Conservation (phyloP, 2,113 vertebrate species). For the Meriones unguiculatus region DNA sequence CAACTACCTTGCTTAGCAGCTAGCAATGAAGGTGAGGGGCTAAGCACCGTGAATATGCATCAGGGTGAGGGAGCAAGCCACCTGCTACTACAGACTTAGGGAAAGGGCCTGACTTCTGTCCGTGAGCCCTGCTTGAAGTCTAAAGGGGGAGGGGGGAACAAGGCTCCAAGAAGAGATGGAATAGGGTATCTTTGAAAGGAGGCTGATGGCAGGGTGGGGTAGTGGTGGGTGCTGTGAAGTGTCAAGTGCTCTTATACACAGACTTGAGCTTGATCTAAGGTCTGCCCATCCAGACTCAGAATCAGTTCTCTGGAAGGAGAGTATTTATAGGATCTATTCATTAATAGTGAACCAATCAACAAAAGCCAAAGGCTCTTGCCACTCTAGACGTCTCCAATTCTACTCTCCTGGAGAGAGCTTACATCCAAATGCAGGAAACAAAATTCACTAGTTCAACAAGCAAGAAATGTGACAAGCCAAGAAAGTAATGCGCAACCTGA, state of each 20-base stretch:
- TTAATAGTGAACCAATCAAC: background rate
- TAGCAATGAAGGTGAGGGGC: background rate
- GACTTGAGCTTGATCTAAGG: background rate
- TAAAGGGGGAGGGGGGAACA: background rate
- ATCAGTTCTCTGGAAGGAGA: background rate
- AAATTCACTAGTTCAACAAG: background rate
- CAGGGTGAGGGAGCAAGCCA: fast-evolving
- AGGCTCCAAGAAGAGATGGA: background rate
- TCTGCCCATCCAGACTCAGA: background rate
- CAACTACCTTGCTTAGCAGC: background rate
- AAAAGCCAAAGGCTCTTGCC: background rate
- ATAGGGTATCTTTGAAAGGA: background rate
- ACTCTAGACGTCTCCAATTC: background rate
- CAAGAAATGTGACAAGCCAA: background rate
- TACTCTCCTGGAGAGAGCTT: background rate
- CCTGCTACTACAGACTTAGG: background rate
- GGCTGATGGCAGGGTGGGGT: background rate
- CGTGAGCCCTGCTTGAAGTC: background rate
- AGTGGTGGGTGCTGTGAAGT: fast-evolving
- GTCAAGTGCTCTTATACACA: background rate
- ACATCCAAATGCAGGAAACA: background rate
- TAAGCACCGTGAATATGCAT: background rate
- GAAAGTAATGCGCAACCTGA: background rate
- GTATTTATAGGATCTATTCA: background rate
- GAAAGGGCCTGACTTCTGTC: background rate